Evolutionary conservation across 1,140 invertebrate genomes (phyloP).

Genomic region (Papilio xuthus): DNA sequence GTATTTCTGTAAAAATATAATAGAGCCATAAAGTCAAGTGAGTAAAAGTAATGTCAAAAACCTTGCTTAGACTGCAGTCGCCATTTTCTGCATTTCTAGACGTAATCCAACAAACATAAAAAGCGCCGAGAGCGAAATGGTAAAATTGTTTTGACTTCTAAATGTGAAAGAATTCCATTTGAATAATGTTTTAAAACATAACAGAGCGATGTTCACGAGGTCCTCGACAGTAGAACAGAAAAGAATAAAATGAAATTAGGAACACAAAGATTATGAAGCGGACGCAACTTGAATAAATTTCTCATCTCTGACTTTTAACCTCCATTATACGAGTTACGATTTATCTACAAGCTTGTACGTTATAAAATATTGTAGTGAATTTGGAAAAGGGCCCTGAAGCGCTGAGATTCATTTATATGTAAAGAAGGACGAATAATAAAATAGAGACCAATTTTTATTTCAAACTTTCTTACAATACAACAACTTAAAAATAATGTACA

Average conservation of each 20-base stretch:
- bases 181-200: conserved; percentile 36
- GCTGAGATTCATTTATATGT: conserved; percentile 9
- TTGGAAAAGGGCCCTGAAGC: conserved; percentile 9
- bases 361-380: conserved; percentile 23
- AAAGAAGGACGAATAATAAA: not conserved
- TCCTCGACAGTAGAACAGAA: conserved; percentile 35
- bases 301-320: conserved; percentile 36
- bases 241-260: conserved; percentile 39
- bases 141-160: conserved; percentile 36
- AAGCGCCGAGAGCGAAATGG: conserved; percentile 22
- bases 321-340: conserved; percentile 37
- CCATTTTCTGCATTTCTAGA: conserved; percentile 20
- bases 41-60: conserved; percentile 8
- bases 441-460: not conserved
- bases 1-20: not conserved
- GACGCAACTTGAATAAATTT: conserved; percentile 39
- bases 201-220: conserved; percentile 37
- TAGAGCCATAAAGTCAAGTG: not conserved
- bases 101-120: conserved; percentile 30
- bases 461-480: not conserved
- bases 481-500: too few species aligned
- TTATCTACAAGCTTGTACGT: conserved; percentile 31
- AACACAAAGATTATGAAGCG: conserved; percentile 39
- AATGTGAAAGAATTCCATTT: conserved; percentile 34
- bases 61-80: not conserved